Evolutionary conservation across 2,888 invertebrate species (phyloP).

Genomic region (Drosophila fulvimacula): DNA sequence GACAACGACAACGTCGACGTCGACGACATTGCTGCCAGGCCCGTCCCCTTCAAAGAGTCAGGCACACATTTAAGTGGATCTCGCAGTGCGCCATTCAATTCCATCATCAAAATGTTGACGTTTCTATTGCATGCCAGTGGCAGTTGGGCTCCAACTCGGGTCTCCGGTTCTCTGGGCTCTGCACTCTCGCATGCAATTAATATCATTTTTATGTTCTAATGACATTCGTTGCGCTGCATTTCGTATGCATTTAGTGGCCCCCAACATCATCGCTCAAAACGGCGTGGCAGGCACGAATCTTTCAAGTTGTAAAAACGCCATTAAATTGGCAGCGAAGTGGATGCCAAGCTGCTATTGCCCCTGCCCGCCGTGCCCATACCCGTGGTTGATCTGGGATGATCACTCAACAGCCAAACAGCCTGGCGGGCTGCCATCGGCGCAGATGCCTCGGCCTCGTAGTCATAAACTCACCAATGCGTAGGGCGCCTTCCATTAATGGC

Average conservation of each 20-base stretch:
- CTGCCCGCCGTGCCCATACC: not conserved
- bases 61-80: conserved; percentile 54
- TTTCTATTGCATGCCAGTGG: conserved; percentile 67
- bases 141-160: conserved; percentile 24
- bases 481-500: conserved; percentile 64
- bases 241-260: conserved; percentile 75
- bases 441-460: conserved; percentile 36
- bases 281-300: conserved; percentile 82
- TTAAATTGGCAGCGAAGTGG: conserved; percentile 83
- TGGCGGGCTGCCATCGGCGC: conserved; percentile 42
- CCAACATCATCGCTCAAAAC: conserved; percentile 76
- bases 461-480: conserved; percentile 68
- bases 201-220: conserved; percentile 83
- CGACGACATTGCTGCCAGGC: conserved; percentile 15
- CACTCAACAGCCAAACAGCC: conserved; percentile 56
- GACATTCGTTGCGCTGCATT: conserved; percentile 83
- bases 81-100: conserved; percentile 50
- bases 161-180: conserved; percentile 33
- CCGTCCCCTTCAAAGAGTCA: conserved; percentile 26
- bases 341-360: conserved; percentile 45
- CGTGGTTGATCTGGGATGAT: conserved; percentile 58
- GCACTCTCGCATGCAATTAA: conserved; percentile 80
- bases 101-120: conserved; percentile 72
- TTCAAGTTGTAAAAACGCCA: conserved; percentile 83
- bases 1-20: conserved; percentile 1